Base-by-base conservation (phyloP, 2,888 invertebrate genomes). In the Clistopyga incitator region DNA sequence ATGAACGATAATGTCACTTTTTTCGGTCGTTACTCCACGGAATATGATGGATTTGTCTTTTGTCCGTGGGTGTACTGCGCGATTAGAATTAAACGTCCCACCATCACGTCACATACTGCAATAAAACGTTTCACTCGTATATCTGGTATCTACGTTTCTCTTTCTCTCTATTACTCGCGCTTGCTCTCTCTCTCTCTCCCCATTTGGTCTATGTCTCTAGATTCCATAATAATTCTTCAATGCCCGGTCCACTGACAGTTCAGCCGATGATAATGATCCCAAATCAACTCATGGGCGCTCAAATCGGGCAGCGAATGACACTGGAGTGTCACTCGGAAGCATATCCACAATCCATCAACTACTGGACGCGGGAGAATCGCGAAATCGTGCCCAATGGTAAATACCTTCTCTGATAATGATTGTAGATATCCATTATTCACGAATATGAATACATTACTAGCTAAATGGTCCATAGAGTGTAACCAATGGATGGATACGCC, bases 271-370 rank as follows among this genome's bases (percentile, higher is more conserved):
- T 98, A 85, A 96, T 95, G 90, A 97, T 97, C 89, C 96, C 96
- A 89, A 97, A 97, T 93, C 97, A 97, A 93, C 94, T 97, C 87
- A 97, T 98, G 15, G 97, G 97, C 0, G 97, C 97, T 0, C 95
- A 96, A 23, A 94, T 96, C 79, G 97, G 96, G 18, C 96, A 97
- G 78, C 95, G 96, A 87, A 94, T 97, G 82, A 95, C 96, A 3
- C 93, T 98, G 85, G 97, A 97, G 91, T 98, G 98, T 89, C 95
- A 96, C 90, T 97, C 97, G 0, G 97, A 97, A 89, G 97, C 97
- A 0, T 97, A 95, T 93, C 98, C 98, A 2, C 97, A 97, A 91
- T 97, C 97, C 42, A 97, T 97, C 88, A 97, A 97, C 93, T 97
- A 97, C 92, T 98, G 97, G 98, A 96, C 96, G 74, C 95, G 96